Percentiles rank a stretch among this genome's conserved stretches.
These are phyloP conservation scores for Lota lota DNA, from an alignment of 2,113 vertebrate genomes.

Conservation along the genomic window DNA sequence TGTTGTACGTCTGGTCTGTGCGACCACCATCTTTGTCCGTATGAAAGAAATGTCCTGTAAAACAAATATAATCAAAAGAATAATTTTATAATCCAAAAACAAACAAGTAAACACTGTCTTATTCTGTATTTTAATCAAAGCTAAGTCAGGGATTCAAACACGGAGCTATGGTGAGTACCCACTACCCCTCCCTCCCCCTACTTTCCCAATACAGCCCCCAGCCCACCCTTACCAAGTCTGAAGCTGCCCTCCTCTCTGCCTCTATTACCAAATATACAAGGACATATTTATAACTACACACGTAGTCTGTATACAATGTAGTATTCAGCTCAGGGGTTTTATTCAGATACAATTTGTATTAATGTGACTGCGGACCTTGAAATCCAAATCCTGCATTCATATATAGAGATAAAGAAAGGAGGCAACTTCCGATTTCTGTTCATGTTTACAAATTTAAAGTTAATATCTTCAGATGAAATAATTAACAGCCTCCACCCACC, in stretches of 20 bases:
- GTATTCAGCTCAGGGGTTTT: background rate
- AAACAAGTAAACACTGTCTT: conserved; percentile 78
- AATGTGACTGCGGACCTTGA: background rate
- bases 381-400: too few relatives aligned
- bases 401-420: background rate
- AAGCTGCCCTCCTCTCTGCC: conserved; percentile 13
- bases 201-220: conserved; percentile 52
- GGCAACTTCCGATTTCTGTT: conserved; percentile 44
- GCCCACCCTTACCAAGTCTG: conserved; percentile 49
- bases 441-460: conserved; percentile 24
- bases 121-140: conserved; percentile 81
- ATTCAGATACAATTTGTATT: background rate
- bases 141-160: conserved; percentile 86
- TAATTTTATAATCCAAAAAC: conserved; percentile 32
- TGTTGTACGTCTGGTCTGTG: conserved; percentile 62
- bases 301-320: too few relatives aligned
- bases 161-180: conserved; percentile 81
- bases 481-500: background rate
- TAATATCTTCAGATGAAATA: conserved; percentile 3
- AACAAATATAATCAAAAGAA: background rate
- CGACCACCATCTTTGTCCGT: conserved; percentile 51
- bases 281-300: too few relatives aligned
- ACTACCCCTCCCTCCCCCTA: conserved; percentile 39
- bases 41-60: conserved; percentile 42
- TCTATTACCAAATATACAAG: too few relatives aligned